Percentiles rank a stretch among this genome's conserved stretches.
These are phyloP conservation scores for Asobara japonica DNA, from an alignment of 1,140 invertebrate species.

Conservation along the genomic window DNA sequence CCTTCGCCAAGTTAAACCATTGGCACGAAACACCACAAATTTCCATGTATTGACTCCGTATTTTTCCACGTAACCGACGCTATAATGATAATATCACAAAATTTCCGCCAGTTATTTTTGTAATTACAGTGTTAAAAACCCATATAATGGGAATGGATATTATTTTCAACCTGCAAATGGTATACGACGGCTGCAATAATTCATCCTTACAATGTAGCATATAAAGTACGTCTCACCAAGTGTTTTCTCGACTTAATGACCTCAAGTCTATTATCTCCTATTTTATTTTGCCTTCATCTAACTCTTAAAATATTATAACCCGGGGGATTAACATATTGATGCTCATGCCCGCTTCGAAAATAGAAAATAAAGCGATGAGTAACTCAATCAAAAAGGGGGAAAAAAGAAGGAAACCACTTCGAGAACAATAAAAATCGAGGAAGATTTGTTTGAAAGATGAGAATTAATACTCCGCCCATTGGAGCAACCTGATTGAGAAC, in stretches of 20 bases:
- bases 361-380: conserved; percentile 59
- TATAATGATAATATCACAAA: background rate
- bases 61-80: background rate
- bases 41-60: background rate
- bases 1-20: no score
- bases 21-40: background rate
- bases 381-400: conserved; percentile 63
- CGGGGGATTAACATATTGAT: conserved; percentile 66
- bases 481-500: conserved; percentile 31
- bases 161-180: background rate
- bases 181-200: conserved; percentile 55
- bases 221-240: conserved; percentile 20
- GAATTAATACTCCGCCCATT: conserved; percentile 55
- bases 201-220: conserved; percentile 64
- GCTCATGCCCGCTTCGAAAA: conserved; percentile 45
- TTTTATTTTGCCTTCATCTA: background rate
- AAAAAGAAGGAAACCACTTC: conserved; percentile 3
- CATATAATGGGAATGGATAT: conserved; percentile 1
- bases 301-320: conserved; percentile 54
- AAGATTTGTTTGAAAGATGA: conserved; percentile 32
- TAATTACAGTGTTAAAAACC: background rate
- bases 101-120: conserved; percentile 8
- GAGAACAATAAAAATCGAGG: conserved; percentile 1
- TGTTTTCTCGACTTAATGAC: conserved; percentile 57
- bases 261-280: conserved; percentile 30